These are phyloP conservation scores for Zingel zingel DNA, from an alignment of 2,113 vertebrate genomes.

Conservation along the genomic window DNA sequence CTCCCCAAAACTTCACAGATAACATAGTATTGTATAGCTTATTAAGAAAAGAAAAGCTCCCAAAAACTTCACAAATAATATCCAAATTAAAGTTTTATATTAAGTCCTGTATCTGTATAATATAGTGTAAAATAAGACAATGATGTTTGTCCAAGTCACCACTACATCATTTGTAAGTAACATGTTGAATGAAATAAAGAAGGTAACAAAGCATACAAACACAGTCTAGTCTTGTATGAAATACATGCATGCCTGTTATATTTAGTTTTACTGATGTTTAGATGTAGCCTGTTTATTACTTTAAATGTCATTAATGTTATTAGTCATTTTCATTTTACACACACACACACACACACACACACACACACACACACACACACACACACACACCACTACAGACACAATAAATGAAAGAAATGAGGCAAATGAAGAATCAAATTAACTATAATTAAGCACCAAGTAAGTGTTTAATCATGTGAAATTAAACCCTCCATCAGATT, in stretches of 20 bases:
- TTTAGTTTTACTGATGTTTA: constrained; percentile 7
- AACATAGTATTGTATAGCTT: too few relatives aligned
- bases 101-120: background rate
- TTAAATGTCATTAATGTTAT: constrained; percentile 38
- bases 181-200: background rate
- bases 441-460: constrained; percentile 65
- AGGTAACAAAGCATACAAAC: background rate
- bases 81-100: background rate
- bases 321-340: constrained; percentile 19
- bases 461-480: constrained; percentile 66
- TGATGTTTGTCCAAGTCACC: background rate
- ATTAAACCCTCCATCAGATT: constrained; percentile 61
- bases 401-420: constrained; percentile 55
- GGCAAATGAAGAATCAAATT: constrained; percentile 53
- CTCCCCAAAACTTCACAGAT: background rate
- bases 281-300: constrained; percentile 20
- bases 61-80: too few relatives aligned
- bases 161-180: background rate
- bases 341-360: background rate
- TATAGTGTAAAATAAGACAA: background rate
- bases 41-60: too few relatives aligned
- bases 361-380: background rate
- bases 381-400: background rate
- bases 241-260: background rate
- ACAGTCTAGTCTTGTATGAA: background rate